Evolutionary conservation across 2,113 vertebrate genomes (phyloP).

Genomic region (Trogon surrucura): DNA sequence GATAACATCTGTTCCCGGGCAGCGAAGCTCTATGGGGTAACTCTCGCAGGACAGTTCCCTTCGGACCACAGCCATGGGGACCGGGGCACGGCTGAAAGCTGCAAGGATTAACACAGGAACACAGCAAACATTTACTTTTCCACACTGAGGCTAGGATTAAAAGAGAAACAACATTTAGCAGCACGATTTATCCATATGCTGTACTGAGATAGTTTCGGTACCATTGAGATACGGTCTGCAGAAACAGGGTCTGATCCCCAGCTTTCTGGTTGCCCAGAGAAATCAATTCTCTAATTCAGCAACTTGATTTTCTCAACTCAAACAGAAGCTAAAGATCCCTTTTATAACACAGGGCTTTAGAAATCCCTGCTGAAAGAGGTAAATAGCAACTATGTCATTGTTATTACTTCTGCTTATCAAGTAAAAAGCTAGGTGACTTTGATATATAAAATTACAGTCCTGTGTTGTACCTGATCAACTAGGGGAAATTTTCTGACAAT

Average conservation of each 20-base stretch:
- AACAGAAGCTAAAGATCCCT: not conserved
- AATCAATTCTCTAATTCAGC: not conserved
- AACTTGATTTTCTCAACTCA: not conserved
- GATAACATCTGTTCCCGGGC: conserved; percentile 97
- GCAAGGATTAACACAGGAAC: conserved; percentile 16
- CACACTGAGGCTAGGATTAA: not conserved
- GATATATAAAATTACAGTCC: not conserved
- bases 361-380: not conserved
- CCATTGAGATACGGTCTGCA: not conserved
- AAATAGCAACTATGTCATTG: not conserved
- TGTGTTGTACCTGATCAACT: not conserved
- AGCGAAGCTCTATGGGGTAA: conserved; percentile 97
- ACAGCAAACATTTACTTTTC: not conserved
- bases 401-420: not conserved
- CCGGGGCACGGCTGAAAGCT: conserved; percentile 96
- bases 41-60: conserved; percentile 97
- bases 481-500: not conserved
- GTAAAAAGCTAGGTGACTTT: not conserved
- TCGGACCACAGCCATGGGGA: conserved; percentile 98
- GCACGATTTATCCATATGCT: not conserved
- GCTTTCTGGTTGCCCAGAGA: not conserved
- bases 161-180: not conserved
- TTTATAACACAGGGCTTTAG: not conserved
- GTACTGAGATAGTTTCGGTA: not conserved
- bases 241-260: rapidly evolving